phyloP scores from a whole-genome alignment of 2,888 invertebrate species.

The Drosophila buzzatii region DNA sequence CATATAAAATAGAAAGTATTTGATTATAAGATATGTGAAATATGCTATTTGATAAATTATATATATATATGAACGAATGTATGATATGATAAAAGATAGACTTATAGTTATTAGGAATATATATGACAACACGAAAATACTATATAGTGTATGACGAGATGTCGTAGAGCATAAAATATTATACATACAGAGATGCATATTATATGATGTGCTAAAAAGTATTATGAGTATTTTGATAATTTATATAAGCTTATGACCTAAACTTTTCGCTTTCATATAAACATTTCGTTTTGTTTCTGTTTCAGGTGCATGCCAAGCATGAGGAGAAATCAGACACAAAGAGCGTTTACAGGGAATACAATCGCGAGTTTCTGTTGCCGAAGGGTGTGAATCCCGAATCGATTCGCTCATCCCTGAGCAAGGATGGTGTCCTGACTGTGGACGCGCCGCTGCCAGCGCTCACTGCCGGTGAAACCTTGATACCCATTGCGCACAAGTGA shows the following conservation, averaged over 20 bases:
- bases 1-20: not conserved
- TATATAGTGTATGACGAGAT: not conserved
- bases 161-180: not conserved
- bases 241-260: not conserved
- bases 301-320: constrained; percentile 98
- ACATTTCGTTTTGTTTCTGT: constrained; percentile 57
- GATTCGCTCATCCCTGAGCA: constrained; percentile 97
- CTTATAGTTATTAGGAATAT: not conserved
- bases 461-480: constrained; percentile 85
- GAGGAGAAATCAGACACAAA: constrained; percentile 98
- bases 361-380: constrained; percentile 97
- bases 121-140: not conserved
- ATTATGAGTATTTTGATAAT: not conserved
- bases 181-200: not conserved
- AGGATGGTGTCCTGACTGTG: constrained; percentile 98
- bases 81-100: too few relatives aligned
- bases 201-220: not conserved
- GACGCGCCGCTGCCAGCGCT: constrained; percentile 97
- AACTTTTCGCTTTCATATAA: not conserved
- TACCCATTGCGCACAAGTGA: constrained; percentile 85
- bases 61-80: not conserved
- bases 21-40: not conserved
- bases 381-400: constrained; percentile 98
- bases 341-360: constrained; percentile 99
- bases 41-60: not conserved